Base-by-base conservation (phyloP, 1,140 invertebrate genomes). In the Copidosoma floridanum region DNA sequence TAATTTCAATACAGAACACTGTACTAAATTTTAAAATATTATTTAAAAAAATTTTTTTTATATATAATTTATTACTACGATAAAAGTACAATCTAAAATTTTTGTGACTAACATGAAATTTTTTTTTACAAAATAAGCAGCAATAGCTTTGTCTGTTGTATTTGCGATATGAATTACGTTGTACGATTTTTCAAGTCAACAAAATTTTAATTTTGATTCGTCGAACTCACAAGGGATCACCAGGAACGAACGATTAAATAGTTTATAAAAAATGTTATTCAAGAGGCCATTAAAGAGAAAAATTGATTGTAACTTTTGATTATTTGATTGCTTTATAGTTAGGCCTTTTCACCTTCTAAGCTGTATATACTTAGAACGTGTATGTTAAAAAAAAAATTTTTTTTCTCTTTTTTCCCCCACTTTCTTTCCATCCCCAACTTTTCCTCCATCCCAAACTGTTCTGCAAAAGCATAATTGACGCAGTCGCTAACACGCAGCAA, bases 401-500 rank as follows among this genome's bases (percentile, higher is more conserved):
- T n/a, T n/a, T n/a, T n/a, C n/a, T n/a, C n/a, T n/a, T n/a, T n/a
- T n/a, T n/a, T n/a, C n/a, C n/a, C n/a, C n/a, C n/a, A n/a, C n/a
- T n/a, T n/a, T n/a, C n/a, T n/a, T n/a, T n/a, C n/a, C n/a, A n/a
- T n/a, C n/a, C n/a, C n/a, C n/a, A n/a, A n/a, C n/a, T n/a, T n/a
- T n/a, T n/a, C n/a, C n/a, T n/a, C n/a, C n/a, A n/a, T n/a, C n/a
- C n/a, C n/a, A n/a, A n/a, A n/a, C n/a, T n/a, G n/a, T n/a, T 54
- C 29, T 32, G 37, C 24, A 55, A 61, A 61, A 61, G 51, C 44
- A 61, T 61, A 61, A 61, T 61, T 61, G 58, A 61, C 58, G 44
- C 58, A 55, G 26, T 41, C 24, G 18, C 51, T 60, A 21, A n/a
- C 26, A 24, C 29, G 27, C 32, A 47, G 18, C 38, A 48, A 57